Base-by-base conservation (phyloP, 2,888 invertebrate genomes). In the Lumbricus terrestris region DNA sequence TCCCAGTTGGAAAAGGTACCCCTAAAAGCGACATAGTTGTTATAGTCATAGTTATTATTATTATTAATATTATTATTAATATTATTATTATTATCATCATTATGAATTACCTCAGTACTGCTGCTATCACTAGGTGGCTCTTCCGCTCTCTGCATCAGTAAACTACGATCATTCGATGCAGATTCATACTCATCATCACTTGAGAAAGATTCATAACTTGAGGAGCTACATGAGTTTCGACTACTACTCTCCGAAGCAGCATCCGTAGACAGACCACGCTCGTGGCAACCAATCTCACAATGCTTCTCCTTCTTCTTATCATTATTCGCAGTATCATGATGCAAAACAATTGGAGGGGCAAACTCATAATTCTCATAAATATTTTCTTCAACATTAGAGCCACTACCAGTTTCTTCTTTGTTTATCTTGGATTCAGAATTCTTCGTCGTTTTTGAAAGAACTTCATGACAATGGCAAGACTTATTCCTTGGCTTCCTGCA, bases 191-290 rank as follows among this genome's bases (percentile, higher is more conserved):
- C 69, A n/a, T 69, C 69, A 69, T 69, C 69, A 69, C 69, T 69
- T 69, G 69, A 69, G n/a, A n/a, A 69, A 69, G 69, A 69, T n/a
- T 69, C 69, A 69, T 69, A 69, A 69, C 69, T 69, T 69, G 69
- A 69, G 11, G 69, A 69, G n/a, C 29, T 69, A 69, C 29, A n/a
- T 8, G 69, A 69, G n/a, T 69, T 69, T 69, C 2, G 8, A 69
- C 69, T 69, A 8, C n/a, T 69, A n/a, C 69, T 69, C n/a, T 69
- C 69, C n/a, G 69, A 69, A 16, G 16, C 16, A 69, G 11, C n/a
- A n/a, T n/a, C 69, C n/a, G 29, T 69, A 69, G 29, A 11, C 11
- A 69, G 69, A n/a, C 29, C 69, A 69, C 8, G 29, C n/a, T 69
- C 69, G n/a, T 11, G n/a, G n/a, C 69, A 69, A n/a, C n/a, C 69